Conservation (phyloP, 2,888 invertebrate species). For the Aleiodes alternator region DNA sequence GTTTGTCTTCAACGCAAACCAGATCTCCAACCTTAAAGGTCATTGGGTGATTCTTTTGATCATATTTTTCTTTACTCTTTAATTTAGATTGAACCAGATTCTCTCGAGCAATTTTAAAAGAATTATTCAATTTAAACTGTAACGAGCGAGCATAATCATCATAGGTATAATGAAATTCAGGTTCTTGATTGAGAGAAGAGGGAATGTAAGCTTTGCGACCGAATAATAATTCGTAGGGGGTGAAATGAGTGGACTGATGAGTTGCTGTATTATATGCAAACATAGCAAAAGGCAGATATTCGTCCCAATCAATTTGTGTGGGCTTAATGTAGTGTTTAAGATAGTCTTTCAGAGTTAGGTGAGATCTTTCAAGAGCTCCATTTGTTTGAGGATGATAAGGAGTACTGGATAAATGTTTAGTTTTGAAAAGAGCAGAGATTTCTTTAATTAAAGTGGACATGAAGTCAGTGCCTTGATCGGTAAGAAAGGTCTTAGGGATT, state of each 20-base stretch:
- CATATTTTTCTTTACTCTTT: constrained; percentile 57
- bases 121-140: constrained; percentile 54
- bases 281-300: constrained; percentile 54
- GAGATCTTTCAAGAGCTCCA: constrained; percentile 50
- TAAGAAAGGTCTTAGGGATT: constrained; percentile 51
- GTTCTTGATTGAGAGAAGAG: constrained; percentile 57
- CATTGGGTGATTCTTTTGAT: constrained; percentile 48
- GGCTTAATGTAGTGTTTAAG: constrained; percentile 53
- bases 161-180: constrained; percentile 62
- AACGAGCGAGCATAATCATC: constrained; percentile 58
- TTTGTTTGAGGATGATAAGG: constrained; percentile 56
- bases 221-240: constrained; percentile 41
- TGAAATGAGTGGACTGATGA: constrained; percentile 46
- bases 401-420: constrained; percentile 48
- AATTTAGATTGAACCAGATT: constrained; percentile 57
- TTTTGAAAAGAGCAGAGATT: constrained; percentile 49
- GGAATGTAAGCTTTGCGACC: constrained; percentile 41
- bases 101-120: constrained; percentile 57
- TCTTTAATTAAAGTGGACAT: constrained; percentile 49
- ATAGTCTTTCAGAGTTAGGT: constrained; percentile 53
- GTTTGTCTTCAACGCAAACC: constrained; percentile 44
- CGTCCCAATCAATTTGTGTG: constrained; percentile 56
- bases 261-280: constrained; percentile 53
- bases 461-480: constrained; percentile 55
- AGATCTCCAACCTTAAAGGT: constrained; percentile 52